phyloP scores from a whole-genome alignment of 2,113 vertebrate species.

The Struthio camelus region DNA sequence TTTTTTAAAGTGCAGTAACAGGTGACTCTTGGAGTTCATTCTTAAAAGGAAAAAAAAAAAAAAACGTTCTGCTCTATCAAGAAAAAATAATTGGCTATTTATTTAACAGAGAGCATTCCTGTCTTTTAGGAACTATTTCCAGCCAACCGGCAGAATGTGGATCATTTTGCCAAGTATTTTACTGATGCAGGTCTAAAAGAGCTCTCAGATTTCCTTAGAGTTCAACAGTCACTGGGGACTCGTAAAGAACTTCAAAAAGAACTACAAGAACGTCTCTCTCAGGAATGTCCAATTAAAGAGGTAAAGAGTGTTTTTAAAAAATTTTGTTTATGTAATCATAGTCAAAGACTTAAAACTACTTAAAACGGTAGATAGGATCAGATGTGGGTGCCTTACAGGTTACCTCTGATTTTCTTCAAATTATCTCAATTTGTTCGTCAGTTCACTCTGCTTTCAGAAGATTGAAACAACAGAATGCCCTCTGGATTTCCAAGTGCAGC shows the following conservation, averaged over 20 bases:
- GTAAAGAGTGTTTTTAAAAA: slow-evolving; percentile 46
- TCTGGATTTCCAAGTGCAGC: not conserved
- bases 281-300: slow-evolving; percentile 90
- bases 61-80: not conserved
- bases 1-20: not conserved
- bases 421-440: not conserved
- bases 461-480: not conserved
- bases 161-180: slow-evolving; percentile 92
- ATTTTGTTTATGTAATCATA: not conserved
- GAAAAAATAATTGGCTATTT: not conserved
- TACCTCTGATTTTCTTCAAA: not conserved
- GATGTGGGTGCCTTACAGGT: not conserved
- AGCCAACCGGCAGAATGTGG: slow-evolving; percentile 89
- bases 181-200: slow-evolving; percentile 91
- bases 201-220: slow-evolving; percentile 87
- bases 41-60: not conserved
- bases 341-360: not conserved
- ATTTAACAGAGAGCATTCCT: not conserved
- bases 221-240: slow-evolving; percentile 89
- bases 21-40: not conserved
- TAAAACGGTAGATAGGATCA: not conserved
- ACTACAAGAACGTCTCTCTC: slow-evolving; percentile 88
- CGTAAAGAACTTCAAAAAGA: slow-evolving; percentile 94
- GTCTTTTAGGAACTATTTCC: slow-evolving; percentile 88
- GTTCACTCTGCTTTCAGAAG: not conserved